phyloP scores from a whole-genome alignment of 2,113 vertebrate species.

The Hylia prasina region DNA sequence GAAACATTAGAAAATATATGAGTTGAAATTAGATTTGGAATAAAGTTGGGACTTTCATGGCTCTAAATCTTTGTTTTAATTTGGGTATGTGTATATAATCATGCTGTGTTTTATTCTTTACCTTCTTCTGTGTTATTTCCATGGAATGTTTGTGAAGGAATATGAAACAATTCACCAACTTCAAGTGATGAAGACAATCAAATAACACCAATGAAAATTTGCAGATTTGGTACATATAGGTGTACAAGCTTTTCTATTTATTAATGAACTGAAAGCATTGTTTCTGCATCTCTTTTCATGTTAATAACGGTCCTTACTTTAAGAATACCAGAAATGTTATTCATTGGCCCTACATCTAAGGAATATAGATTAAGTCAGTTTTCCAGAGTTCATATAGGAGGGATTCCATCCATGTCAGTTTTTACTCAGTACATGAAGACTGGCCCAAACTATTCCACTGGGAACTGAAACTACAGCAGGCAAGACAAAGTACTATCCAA shows the following conservation, averaged over 20 bases:
- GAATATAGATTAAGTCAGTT: not conserved
- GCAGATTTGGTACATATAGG: not conserved
- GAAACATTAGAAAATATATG: not conserved
- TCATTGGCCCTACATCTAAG: not conserved
- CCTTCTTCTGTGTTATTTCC: not conserved
- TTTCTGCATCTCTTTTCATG: not conserved
- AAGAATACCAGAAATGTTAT: not conserved
- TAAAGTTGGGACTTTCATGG: not conserved
- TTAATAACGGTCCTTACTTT: not conserved
- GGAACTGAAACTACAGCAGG: not conserved
- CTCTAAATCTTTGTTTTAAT: not conserved
- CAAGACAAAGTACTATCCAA: not conserved
- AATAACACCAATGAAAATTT: not conserved
- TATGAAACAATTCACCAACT: not conserved
- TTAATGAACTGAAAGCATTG: not conserved
- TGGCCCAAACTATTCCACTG: not conserved
- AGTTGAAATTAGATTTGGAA: not conserved
- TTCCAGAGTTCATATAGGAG: not conserved
- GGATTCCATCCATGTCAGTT: not conserved
- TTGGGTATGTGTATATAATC: not conserved
- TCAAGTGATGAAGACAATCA: not conserved
- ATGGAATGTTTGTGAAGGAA: not conserved
- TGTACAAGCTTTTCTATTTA: not conserved
- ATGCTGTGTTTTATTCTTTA: not conserved
- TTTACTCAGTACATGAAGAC: not conserved